Evolutionary conservation across 2,113 vertebrate genomes (phyloP), one percentile per base, ranked within the genome.

Genomic region (Agapornis roseicollis): DNA sequence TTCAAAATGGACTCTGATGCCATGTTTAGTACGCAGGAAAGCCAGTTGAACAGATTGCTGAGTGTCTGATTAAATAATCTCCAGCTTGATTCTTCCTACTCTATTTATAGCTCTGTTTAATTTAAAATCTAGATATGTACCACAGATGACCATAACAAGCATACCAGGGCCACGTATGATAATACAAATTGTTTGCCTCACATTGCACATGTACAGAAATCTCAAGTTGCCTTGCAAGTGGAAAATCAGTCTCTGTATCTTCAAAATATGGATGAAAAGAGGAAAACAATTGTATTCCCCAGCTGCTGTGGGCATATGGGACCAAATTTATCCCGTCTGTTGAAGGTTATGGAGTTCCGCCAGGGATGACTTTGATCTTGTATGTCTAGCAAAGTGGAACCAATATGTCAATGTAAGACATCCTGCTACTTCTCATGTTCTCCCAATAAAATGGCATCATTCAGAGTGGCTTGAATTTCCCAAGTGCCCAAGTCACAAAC

Each of bases 51-150:
- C 89, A 92, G 95, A 96, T 95, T 96, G 88, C 66, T 72, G 53
- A 70, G 29, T 80, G 79, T 91, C 70, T 86, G 33, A 94, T 96
- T 92, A 96, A 97, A 83, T 85, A 96, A 95, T 92, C 94, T 97
- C 84, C 80, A 74, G 78, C 78, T 93, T 90, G 65, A 78, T 88
- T 96, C 90, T 92, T 97, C 81, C 49, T 90, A 69, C 85, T 77
- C 92, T 96, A 91, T 97, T 96, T 96, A 89, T 92, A 94, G 73
- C 49, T 3, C 2, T 16, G 4, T 85, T 97, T 96, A 91, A 89
- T 94, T 96, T 95, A 82, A 85, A 94, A 87, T 94, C 73, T 65
- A 90, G 73, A n/a, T 86, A 16, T 49, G 83, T 96, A 76, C 89
- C 72, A 76, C 88, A 76, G 70, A 91, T 96, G 94, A 96, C 90